Percentiles rank a stretch among this genome's conserved stretches.
Conservation (phyloP, 2,113 vertebrate genomes). For the Phylloscopus whistleri region DNA sequence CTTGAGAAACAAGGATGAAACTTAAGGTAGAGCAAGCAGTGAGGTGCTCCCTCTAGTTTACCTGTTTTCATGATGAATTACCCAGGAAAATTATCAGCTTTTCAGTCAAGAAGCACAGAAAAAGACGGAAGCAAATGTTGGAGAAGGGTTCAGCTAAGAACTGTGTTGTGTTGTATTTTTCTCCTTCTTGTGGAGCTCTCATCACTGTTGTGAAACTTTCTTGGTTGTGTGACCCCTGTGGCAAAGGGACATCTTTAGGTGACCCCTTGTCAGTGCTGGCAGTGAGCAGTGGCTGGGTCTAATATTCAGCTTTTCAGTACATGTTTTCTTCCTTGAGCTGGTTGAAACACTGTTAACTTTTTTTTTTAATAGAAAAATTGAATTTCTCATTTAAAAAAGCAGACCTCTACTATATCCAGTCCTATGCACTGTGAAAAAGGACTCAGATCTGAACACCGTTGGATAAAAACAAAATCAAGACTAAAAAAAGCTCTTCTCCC, state of each 20-base stretch:
- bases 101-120: background rate
- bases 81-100: background rate
- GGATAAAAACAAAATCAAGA: background rate
- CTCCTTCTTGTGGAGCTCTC: background rate
- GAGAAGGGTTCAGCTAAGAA: background rate
- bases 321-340: background rate
- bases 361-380: background rate
- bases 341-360: background rate
- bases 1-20: background rate
- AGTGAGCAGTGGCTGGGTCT: background rate
- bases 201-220: fast-evolving
- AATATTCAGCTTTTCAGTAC: background rate
- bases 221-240: background rate
- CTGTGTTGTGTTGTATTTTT: background rate
- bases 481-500: background rate
- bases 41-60: background rate
- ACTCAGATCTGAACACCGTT: background rate
- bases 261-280: background rate
- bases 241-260: background rate
- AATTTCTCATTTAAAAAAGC: background rate
- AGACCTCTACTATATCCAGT: background rate
- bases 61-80: background rate
- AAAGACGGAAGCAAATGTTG: background rate
- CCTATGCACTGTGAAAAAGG: background rate
- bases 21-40: background rate